These are phyloP conservation scores for Alectura lathami DNA, from an alignment of 2,113 vertebrate genomes.

Conservation along the genomic window DNA sequence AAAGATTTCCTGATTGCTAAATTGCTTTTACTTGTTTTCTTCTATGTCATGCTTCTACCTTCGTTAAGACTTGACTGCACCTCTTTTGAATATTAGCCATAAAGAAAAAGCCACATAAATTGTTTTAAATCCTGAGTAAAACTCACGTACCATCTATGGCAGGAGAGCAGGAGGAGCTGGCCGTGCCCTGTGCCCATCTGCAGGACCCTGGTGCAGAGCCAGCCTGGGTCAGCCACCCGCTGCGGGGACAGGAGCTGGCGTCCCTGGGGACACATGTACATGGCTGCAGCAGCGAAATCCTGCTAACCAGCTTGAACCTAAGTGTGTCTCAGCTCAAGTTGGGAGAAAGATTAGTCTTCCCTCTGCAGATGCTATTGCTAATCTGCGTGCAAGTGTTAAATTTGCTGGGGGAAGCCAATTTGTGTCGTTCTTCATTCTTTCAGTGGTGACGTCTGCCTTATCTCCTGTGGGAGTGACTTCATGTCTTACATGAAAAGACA, in stretches of 20 bases:
- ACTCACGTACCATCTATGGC: neutral
- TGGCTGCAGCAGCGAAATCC: neutral
- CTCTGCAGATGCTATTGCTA: neutral
- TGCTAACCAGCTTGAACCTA: neutral
- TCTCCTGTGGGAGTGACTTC: conserved; percentile 13
- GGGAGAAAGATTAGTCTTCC: neutral
- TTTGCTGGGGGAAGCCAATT: neutral
- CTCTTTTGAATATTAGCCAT: neutral
- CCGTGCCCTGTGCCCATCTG: neutral
- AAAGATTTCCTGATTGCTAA: neutral
- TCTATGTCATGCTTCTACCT: neutral
- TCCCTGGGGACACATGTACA: rapidly evolving
- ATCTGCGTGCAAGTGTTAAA: neutral
- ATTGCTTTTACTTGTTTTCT: neutral
- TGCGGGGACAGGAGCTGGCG: neutral
- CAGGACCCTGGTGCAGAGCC: neutral
- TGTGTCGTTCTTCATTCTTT: neutral
- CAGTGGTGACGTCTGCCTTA: neutral
- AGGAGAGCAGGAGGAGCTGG: neutral
- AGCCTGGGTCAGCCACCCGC: neutral
- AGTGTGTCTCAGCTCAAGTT: neutral
- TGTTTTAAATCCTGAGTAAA: neutral
- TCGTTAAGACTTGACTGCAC: neutral
- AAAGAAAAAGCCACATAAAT: neutral
- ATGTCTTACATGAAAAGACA: neutral